Conservation (phyloP, 2,888 invertebrate genomes). For the Podotricha telesiphe region DNA sequence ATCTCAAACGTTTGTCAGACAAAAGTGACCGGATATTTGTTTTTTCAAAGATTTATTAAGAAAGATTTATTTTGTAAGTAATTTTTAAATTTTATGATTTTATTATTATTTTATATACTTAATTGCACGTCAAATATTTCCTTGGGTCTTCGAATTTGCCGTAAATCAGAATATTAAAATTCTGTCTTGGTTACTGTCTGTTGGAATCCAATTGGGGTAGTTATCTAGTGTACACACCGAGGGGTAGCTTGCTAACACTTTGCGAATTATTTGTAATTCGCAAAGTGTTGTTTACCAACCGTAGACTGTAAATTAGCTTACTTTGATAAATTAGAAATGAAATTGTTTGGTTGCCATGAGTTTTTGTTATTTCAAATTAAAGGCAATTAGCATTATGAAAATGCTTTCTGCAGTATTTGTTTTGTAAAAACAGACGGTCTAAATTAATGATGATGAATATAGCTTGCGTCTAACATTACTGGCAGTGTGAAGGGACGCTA, state of each 20-base stretch:
- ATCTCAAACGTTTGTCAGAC: slow-evolving; percentile 1
- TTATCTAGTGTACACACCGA: slow-evolving; percentile 18
- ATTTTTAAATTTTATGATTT: no score
- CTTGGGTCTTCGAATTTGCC: not conserved
- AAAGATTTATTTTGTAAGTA: not conserved
- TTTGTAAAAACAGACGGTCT: slow-evolving; percentile 17
- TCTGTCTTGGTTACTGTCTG: not conserved
- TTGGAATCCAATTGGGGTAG: slow-evolving; percentile 9
- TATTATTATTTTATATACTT: no score
- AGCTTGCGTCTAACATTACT: not conserved
- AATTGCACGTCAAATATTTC: not conserved
- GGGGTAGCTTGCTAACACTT: no score
- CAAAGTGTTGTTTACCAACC: slow-evolving; percentile 20
- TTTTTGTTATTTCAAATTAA: slow-evolving; percentile 22
- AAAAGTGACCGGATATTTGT: not conserved
- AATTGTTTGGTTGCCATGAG: slow-evolving; percentile 16
- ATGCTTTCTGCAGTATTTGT: not conserved
- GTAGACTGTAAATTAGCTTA: slow-evolving; percentile 19
- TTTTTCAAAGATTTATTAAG: not conserved
- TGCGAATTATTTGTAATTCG: no score
- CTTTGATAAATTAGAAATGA: slow-evolving; percentile 23
- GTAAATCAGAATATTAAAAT: not conserved
- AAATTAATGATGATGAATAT: slow-evolving; percentile 10
- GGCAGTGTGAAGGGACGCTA: not conserved
- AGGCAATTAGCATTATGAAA: slow-evolving; percentile 4